Evolutionary conservation across 92 coral and sea anemone species (phyloP), one percentile per base, ranked within the genome.

Genomic region (Metridium senile): DNA sequence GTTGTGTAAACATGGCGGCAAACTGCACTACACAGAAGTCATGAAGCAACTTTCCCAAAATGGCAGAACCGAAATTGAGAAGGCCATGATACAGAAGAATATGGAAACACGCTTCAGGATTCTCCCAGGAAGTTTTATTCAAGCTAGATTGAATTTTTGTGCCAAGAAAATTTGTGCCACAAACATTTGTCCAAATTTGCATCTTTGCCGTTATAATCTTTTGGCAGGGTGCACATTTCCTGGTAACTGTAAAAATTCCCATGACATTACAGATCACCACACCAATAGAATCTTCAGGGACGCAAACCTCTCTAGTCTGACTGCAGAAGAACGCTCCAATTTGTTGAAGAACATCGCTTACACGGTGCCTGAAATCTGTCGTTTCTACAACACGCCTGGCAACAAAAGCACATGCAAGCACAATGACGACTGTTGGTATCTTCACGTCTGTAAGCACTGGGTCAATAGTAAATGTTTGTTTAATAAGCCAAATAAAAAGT

Each of bases 371-470:
- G 57, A 45, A 35, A 68, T 68, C 30, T 68, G 74, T 39, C 0
- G 11, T 35, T 17, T 33, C 74, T 68, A 68, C 30, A 39, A 39
- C 49, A 39, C 6, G 49, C n/a, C n/a, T n/a, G 49, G 49, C 6
- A 68, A 21, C 74, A 68, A 45, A n/a, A 45, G 4, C 22, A 1
- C 13, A 27, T 68, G 74, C 21, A 68, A 10, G 21, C 33, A 68
- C 4, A 51, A 20, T 18, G 6, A 0, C 9, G 2, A 45, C 1
- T 68, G 74, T 18, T 0, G n/a, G 33, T 68, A 1, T 31, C 74
- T 68, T 33, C 74, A 68, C 21, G 74, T 68, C 20, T 68, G 74
- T 18, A 68, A 21, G 17, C 7, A 33, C 33, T 68, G 74, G 74
- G 57, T 68, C 11, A 1, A 0, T 0, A 54, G 72, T 33, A 11